Evolutionary conservation across 2,888 invertebrate genomes (phyloP).

Genomic region (Trissolcus brochymenae): DNA sequence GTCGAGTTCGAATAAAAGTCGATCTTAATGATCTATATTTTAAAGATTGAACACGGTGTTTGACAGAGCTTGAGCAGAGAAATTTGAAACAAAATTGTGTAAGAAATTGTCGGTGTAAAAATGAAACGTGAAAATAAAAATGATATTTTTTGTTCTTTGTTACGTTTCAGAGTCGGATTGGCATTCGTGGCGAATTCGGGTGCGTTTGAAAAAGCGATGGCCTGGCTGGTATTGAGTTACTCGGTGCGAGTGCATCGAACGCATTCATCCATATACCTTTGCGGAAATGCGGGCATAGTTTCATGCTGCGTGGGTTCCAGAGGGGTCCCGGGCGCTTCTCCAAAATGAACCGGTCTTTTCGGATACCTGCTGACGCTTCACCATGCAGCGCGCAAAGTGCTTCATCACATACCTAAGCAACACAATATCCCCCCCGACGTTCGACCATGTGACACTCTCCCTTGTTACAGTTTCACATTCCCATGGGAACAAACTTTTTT

Average conservation of each 20-base stretch:
- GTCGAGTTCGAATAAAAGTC: too few relatives aligned
- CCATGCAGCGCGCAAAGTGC: slow-evolving; percentile 45
- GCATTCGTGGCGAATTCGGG: too few relatives aligned
- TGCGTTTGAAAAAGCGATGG: slow-evolving; percentile 10
- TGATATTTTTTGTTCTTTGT: background rate
- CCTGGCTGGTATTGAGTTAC: slow-evolving; percentile 41
- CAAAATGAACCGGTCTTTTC: slow-evolving; percentile 55
- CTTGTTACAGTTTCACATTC: slow-evolving; percentile 26
- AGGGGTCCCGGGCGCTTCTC: slow-evolving; percentile 34
- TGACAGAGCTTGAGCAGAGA: too few relatives aligned
- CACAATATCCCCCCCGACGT: slow-evolving; percentile 28
- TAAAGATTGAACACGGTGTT: too few relatives aligned
- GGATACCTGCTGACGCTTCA: slow-evolving; percentile 55
- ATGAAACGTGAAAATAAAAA: too few relatives aligned
- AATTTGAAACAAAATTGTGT: too few relatives aligned
- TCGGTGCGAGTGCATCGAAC: slow-evolving; percentile 51
- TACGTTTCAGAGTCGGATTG: background rate
- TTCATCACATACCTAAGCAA: slow-evolving; percentile 31
- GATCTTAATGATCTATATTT: too few relatives aligned
- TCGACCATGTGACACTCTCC: slow-evolving; percentile 20
- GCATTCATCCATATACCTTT: slow-evolving; percentile 54
- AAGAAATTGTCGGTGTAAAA: too few relatives aligned
- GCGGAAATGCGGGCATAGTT: slow-evolving; percentile 58
- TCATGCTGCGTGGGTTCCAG: slow-evolving; percentile 34
- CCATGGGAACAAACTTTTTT: background rate